These are phyloP conservation scores for Phyllotreta striolata DNA, from an alignment of 2,888 invertebrate genomes.

Conservation along the genomic window DNA sequence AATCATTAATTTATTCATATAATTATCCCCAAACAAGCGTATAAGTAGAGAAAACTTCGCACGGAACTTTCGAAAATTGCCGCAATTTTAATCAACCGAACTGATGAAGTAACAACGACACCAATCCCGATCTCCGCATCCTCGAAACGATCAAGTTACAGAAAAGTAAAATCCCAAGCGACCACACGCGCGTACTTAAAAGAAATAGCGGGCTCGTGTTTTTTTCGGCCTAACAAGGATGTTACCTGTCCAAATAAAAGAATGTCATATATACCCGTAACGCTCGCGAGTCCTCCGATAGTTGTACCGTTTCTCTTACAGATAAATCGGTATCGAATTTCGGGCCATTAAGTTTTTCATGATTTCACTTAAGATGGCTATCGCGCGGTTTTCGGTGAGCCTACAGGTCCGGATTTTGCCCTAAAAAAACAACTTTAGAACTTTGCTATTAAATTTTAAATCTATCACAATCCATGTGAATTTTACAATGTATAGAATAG, in stretches of 20 bases:
- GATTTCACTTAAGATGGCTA: conserved; percentile 34
- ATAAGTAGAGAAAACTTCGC: no score
- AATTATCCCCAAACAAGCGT: no score
- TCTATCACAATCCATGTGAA: neutral
- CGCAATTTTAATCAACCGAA: conserved; percentile 16
- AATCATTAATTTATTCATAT: no score
- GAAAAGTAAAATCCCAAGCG: conserved; percentile 41
- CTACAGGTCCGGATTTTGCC: conserved; percentile 14
- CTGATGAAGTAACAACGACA: conserved; percentile 25
- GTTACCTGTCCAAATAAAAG: conserved; percentile 55
- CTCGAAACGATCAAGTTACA: conserved; percentile 22
- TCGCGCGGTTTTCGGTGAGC: conserved; percentile 19
- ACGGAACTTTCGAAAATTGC: conserved; percentile 7
- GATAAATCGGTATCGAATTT: conserved; percentile 50
- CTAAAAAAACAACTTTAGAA: neutral
- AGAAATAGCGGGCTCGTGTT: conserved; percentile 51
- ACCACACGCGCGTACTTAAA: conserved; percentile 55
- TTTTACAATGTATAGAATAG: no score
- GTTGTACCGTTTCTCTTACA: conserved; percentile 39
- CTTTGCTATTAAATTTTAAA: neutral
- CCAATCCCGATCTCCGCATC: conserved; percentile 23
- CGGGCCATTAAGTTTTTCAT: conserved; percentile 41
- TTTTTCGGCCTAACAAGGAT: conserved; percentile 52
- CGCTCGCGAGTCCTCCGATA: conserved; percentile 37
- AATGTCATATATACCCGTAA: conserved; percentile 50